phyloP scores from a whole-genome alignment of 2,113 vertebrate species.

The Podarcis cretensis region DNA sequence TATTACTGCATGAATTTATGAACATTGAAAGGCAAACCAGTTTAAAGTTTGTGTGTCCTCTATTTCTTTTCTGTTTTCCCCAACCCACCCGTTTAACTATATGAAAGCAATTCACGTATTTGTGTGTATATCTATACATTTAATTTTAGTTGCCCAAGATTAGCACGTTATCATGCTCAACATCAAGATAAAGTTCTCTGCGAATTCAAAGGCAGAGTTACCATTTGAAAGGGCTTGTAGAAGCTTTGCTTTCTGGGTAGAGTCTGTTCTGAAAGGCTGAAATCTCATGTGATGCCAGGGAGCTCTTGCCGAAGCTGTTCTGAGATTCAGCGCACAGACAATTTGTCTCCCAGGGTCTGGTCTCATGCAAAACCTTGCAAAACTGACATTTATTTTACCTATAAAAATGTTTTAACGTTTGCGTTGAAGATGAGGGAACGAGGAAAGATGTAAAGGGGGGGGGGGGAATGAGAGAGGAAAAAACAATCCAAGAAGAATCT shows the following conservation, averaged over 20 bases:
- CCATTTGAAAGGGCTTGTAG: slow-evolving; percentile 81
- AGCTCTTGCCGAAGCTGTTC: slow-evolving; percentile 72
- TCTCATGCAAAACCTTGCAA: slow-evolving; percentile 84
- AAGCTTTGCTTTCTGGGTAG: slow-evolving; percentile 80
- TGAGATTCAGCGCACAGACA: slow-evolving; percentile 77
- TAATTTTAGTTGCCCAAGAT: slow-evolving; percentile 67
- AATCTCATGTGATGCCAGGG: slow-evolving; percentile 78
- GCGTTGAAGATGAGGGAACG: slow-evolving; percentile 35
- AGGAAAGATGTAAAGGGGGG: not conserved
- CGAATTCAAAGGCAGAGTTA: slow-evolving; percentile 80
- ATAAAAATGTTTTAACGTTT: slow-evolving; percentile 75
- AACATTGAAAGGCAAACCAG: slow-evolving; percentile 76
- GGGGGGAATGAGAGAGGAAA: too few relatives aligned
- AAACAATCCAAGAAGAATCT: not conserved
- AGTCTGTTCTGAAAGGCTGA: slow-evolving; percentile 79
- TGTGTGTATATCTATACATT: slow-evolving; percentile 60
- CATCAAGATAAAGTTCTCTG: slow-evolving; percentile 73
- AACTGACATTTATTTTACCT: slow-evolving; percentile 95
- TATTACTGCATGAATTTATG: slow-evolving; percentile 82
- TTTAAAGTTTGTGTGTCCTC: slow-evolving; percentile 52
- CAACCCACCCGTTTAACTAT: slow-evolving; percentile 51
- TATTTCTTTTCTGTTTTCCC: slow-evolving; percentile 34
- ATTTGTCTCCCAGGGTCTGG: slow-evolving; percentile 83
- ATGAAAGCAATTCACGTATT: slow-evolving; percentile 77
- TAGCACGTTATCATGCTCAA: slow-evolving; percentile 71